A percentile compares a stretch with the other conserved stretches of the same genome.
Conservation (phyloP, 2,797 vertebrate species). For the Ptychadena robeensis region DNA sequence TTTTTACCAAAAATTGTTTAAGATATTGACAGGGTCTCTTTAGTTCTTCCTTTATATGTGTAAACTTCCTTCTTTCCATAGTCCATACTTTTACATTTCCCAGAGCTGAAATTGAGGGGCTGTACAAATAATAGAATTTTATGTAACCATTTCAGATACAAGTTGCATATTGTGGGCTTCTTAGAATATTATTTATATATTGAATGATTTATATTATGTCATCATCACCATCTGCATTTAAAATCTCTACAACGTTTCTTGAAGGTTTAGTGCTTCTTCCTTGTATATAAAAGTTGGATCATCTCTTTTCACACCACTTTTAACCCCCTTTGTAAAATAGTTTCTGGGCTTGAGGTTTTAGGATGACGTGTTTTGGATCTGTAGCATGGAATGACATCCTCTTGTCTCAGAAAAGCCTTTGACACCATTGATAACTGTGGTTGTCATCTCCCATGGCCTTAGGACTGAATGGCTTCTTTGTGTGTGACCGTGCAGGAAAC, state of each 20-base stretch:
- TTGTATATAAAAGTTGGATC: neutral
- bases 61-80: too few species aligned
- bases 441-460: conserved; percentile 45
- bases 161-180: neutral
- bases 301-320: neutral
- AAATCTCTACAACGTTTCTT: neutral
- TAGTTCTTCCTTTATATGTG: too few species aligned
- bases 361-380: neutral
- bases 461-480: conserved; percentile 32
- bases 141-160: neutral
- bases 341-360: neutral
- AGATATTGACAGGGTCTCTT: too few species aligned
- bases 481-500: conserved; percentile 22
- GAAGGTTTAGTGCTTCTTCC: neutral
- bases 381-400: neutral
- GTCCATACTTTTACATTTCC: too few species aligned
- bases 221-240: neutral
- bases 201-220: too few species aligned
- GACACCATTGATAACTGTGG: conserved; percentile 11
- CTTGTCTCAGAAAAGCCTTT: conserved; percentile 11
- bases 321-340: conserved; percentile 1
- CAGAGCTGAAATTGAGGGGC: too few species aligned
- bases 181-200: neutral
- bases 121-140: neutral
- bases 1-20: too few species aligned